These are phyloP conservation scores for Cheilinus undulatus DNA, from an alignment of 2,113 vertebrate species.

Conservation along the genomic window DNA sequence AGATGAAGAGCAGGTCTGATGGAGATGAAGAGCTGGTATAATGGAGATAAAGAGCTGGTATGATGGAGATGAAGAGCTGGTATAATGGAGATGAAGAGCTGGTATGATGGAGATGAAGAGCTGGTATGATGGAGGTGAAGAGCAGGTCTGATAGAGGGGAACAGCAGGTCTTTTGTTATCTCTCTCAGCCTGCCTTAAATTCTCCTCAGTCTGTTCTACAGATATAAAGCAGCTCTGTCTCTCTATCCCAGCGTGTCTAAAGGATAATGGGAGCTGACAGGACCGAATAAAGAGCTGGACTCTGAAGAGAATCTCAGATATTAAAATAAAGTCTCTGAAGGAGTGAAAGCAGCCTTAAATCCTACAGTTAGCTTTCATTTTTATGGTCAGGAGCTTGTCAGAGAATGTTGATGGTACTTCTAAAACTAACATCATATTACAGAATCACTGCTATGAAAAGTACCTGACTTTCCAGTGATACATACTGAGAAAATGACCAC, in stretches of 20 bases:
- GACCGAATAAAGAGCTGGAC: not conserved
- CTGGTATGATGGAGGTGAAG: slow-evolving; percentile 1
- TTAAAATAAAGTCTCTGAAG: not conserved
- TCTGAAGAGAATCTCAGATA: slow-evolving; percentile 1
- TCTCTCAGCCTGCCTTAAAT: slow-evolving; percentile 9
- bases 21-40: no score
- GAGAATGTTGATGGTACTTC: no score
- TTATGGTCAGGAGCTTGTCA: no score
- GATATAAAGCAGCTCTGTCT: slow-evolving; percentile 38
- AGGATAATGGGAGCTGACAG: slow-evolving; percentile 25
- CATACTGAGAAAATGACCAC: no score
- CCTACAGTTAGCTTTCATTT: not conserved
- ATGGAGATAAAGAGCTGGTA: no score
- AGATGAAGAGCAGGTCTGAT: no score
- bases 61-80: no score
- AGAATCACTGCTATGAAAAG: no score
- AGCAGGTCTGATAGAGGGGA: not conserved
- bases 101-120: no score
- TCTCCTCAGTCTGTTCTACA: slow-evolving; percentile 16
- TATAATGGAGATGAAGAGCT: no score
- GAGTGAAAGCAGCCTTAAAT: not conserved
- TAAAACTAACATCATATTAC: no score
- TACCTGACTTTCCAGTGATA: no score
- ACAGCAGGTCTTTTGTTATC: not conserved
- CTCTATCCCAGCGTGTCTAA: not conserved